These are phyloP conservation scores for Urocitellus parryii DNA, from an alignment of 2,113 vertebrate species.

Conservation along the genomic window DNA sequence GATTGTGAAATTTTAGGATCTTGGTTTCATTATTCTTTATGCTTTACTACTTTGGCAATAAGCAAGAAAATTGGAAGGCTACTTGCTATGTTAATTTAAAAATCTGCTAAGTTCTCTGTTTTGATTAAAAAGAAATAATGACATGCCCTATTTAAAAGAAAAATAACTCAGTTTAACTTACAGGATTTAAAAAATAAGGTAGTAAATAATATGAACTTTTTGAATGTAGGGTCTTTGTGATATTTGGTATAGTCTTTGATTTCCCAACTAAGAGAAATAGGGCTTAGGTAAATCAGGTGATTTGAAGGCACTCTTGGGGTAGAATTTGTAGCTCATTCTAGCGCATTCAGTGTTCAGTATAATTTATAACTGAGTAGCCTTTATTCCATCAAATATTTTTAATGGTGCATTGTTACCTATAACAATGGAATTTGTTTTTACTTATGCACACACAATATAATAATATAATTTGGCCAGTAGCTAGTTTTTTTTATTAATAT, in stretches of 20 bases:
- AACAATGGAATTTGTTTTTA: too few relatives aligned
- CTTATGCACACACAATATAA: too few relatives aligned
- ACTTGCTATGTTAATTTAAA: conserved; percentile 11
- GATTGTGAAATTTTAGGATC: not conserved
- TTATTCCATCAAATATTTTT: too few relatives aligned
- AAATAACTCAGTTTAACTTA: not conserved
- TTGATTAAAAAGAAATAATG: not conserved
- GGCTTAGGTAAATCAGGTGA: not conserved
- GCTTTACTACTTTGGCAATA: not conserved
- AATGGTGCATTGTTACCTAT: too few relatives aligned
- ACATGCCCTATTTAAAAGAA: not conserved
- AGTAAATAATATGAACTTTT: not conserved
- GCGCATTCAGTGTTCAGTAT: not conserved
- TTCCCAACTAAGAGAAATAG: not conserved
- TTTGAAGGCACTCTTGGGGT: not conserved
- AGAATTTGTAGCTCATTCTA: not conserved
- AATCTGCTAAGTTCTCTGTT: conserved; percentile 26
- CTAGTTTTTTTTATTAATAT: not conserved
- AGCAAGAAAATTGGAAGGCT: not conserved
- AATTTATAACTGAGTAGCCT: not conserved
- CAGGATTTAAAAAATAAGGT: not conserved
- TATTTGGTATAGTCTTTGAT: not conserved
- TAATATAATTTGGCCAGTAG: too few relatives aligned
- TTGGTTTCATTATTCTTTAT: not conserved
- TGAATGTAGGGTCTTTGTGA: not conserved